These are phyloP conservation scores for Hofmannophila pseudospretella DNA, from an alignment of 2,888 invertebrate genomes.

Conservation along the genomic window DNA sequence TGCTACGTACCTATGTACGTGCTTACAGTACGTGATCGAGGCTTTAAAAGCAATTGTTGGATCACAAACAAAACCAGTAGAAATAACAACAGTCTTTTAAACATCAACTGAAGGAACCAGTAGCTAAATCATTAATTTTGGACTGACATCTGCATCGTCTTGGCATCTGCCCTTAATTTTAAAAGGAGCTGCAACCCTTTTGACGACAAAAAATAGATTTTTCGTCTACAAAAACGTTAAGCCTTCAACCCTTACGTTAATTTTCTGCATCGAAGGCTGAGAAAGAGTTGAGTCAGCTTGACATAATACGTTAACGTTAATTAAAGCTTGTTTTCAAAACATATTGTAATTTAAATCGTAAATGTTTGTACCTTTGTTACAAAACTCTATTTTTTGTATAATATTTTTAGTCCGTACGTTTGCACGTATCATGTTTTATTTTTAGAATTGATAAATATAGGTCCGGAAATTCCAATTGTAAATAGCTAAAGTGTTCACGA, in stretches of 20 bases:
- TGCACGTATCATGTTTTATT: not conserved
- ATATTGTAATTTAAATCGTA: too few species aligned
- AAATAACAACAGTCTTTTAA: constrained; percentile 9
- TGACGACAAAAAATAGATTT: constrained; percentile 31
- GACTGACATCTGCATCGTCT: constrained; percentile 44
- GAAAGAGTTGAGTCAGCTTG: constrained; percentile 16
- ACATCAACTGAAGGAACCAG: constrained; percentile 28
- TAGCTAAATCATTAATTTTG: constrained; percentile 55
- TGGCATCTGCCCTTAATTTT: constrained; percentile 52
- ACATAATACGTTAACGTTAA: not conserved
- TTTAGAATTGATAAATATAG: not conserved
- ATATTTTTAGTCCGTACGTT: too few species aligned
- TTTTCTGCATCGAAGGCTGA: constrained; percentile 24
- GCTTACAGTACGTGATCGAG: constrained; percentile 18
- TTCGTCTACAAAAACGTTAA: constrained; percentile 19
- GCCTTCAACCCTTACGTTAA: constrained; percentile 19
- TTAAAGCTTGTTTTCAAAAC: not conserved
- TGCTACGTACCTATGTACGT: too few species aligned
- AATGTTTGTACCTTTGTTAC: too few species aligned
- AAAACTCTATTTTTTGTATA: too few species aligned
- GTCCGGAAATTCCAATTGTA: not conserved
- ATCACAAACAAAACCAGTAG: constrained; percentile 9
- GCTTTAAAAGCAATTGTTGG: constrained; percentile 21
- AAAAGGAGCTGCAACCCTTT: constrained; percentile 31
- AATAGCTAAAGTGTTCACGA: not conserved